Evolutionary conservation across 2,797 vertebrate species (phyloP).

Genomic region (Danionella dracula): DNA sequence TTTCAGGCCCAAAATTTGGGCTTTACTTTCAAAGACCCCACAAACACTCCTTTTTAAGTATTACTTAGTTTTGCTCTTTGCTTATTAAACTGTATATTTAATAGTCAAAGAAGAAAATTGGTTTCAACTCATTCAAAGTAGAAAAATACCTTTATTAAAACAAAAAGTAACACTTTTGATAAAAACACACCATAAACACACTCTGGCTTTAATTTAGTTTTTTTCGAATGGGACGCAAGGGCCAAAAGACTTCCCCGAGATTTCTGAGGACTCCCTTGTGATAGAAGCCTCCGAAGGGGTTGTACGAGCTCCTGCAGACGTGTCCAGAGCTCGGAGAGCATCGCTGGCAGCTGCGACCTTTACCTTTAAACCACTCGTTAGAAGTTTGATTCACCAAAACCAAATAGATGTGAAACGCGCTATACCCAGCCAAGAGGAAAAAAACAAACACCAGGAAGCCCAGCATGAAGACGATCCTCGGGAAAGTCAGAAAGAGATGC

Average conservation of each 20-base stretch:
- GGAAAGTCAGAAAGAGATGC: conserved; percentile 93
- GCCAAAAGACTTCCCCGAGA: conserved; percentile 67
- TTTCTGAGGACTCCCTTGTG: conserved; percentile 65
- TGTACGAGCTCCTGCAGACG: conserved; percentile 37
- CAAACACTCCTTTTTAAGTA: too few relatives aligned
- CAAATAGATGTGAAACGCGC: conserved; percentile 77
- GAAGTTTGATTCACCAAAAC: conserved; percentile 85
- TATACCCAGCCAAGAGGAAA: conserved; percentile 79
- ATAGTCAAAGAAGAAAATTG: too few relatives aligned
- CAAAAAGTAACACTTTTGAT: too few relatives aligned
- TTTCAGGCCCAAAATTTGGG: too few relatives aligned
- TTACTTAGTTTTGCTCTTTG: too few relatives aligned
- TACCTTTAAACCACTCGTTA: conserved; percentile 85
- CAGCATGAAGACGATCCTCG: conserved; percentile 87
- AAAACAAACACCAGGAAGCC: conserved; percentile 87
- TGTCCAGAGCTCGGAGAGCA: conserved; percentile 56
- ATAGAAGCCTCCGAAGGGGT: conserved; percentile 65
- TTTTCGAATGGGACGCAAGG: conserved; percentile 53
- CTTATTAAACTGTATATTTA: too few relatives aligned
- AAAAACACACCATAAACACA: too few relatives aligned
- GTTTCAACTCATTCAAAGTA: too few relatives aligned
- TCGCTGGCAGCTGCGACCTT: conserved; percentile 60
- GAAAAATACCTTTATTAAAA: too few relatives aligned
- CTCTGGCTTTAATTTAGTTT: conserved; percentile 71
- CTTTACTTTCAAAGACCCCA: too few relatives aligned